Conservation (phyloP, 2,113 vertebrate species). For the Dendrocopos noguchii region DNA sequence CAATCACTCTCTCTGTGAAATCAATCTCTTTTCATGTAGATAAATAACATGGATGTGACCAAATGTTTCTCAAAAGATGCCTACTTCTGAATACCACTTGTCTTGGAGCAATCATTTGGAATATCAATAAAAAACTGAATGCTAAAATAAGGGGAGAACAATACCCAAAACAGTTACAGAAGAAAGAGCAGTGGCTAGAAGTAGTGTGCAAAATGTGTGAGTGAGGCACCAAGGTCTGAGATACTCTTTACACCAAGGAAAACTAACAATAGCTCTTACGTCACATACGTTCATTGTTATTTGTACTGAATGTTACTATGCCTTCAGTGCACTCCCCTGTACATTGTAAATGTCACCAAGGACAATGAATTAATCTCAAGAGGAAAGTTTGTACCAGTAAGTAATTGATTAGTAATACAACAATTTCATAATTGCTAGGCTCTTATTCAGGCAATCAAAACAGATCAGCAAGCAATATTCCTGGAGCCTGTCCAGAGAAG, state of each 20-base stretch:
- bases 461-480: background rate
- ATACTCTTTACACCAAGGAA: background rate
- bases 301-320: background rate
- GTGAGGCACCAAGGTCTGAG: background rate
- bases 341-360: background rate
- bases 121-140: background rate
- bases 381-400: background rate
- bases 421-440: background rate
- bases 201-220: background rate
- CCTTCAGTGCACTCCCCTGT: background rate
- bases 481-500: too few relatives aligned
- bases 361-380: background rate
- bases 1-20: background rate
- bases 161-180: background rate
- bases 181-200: background rate
- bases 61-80: background rate
- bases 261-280: background rate
- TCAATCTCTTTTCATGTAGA: background rate
- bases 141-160: background rate
- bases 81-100: background rate
- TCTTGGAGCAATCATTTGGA: background rate
- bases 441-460: background rate
- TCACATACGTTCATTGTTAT: background rate
- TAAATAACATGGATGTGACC: background rate
- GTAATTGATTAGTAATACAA: background rate